A percentile compares a stretch with the other conserved stretches of the same genome.
Conservation (phyloP, 2,888 invertebrate genomes). For the Synergus umbraculus region DNA sequence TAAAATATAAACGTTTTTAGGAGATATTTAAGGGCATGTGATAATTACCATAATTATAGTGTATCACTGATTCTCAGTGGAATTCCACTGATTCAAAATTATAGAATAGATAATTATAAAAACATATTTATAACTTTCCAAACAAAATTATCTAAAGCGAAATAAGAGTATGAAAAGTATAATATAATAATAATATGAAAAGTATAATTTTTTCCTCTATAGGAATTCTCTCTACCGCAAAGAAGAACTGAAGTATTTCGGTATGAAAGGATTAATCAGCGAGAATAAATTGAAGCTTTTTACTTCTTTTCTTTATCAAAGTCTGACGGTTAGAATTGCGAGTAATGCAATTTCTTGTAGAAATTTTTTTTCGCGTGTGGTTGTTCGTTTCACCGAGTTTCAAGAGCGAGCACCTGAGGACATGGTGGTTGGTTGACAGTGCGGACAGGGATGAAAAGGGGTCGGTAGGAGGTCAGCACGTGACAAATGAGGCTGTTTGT, state of each 20-base stretch:
- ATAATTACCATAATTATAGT: too few species aligned
- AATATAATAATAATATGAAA: too few species aligned
- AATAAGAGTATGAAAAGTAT: too few species aligned
- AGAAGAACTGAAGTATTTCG: background rate
- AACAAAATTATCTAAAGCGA: too few species aligned
- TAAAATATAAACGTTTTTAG: too few species aligned
- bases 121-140: too few species aligned
- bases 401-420: constrained; percentile 50
- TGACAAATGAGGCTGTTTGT: constrained; percentile 74
- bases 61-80: too few species aligned
- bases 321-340: background rate
- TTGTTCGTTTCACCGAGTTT: constrained; percentile 46
- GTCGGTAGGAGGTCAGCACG: constrained; percentile 68
- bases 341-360: background rate
- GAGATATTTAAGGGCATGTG: too few species aligned
- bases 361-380: background rate
- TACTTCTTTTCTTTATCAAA: background rate
- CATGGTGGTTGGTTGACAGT: constrained; percentile 55
- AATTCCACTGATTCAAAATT: too few species aligned
- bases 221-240: background rate
- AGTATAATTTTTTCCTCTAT: background rate
- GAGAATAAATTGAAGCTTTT: background rate
- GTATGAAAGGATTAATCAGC: background rate
- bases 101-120: too few species aligned
- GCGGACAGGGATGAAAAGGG: constrained; percentile 55